Evolutionary conservation across 1,140 invertebrate species (phyloP), one percentile per base, ranked within the genome.

Genomic region (Drosophila nasuta): DNA sequence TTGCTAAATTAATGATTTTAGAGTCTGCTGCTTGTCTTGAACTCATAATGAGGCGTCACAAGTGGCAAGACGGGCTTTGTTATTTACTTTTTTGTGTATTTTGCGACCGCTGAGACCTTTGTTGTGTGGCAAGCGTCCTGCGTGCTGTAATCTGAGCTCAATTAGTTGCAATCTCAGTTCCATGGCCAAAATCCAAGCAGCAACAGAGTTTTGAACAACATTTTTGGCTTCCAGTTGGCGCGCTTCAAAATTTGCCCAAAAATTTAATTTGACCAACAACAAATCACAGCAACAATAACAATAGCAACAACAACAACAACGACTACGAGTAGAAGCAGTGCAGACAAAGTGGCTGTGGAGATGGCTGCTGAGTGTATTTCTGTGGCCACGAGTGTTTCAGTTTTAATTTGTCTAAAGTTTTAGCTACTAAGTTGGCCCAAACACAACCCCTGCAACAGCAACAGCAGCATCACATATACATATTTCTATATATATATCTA

Each of bases 351-450:
- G 41, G 28, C 49, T 69, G 67, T 49, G 51, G 38, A 33, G 56
- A 43, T 25, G 28, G 51, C 25, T 69, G 51, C 58, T 13, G 15
- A 49, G 58, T 41, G 62, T 45, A 60, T 64, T 68, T 65, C 28
- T 82, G 81, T 43, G 75, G 81, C 74, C 68, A 72, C 62, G 73
- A 79, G 74, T 80, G 80, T 76, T 88, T 82, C 76, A 70, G 62
- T 88, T 87, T 79, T 87, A 87, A 87, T 87, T 87, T 88, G 75
- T 88, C 76, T 77, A 82, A 88, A 67, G 46, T 82, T 71, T 25
- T 83, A 72, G 45, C 80, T 79, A 67, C 57, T n/a, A 60, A 51
- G 15, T 49, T 46, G 38, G 38, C 52, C 35, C 33, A 20, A 20
- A 13, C 11, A 11, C 35, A 17, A 3, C 0, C 38, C 28, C 13